Base-by-base conservation (phyloP, 2,113 vertebrate genomes). In the Pampusana beccarii region DNA sequence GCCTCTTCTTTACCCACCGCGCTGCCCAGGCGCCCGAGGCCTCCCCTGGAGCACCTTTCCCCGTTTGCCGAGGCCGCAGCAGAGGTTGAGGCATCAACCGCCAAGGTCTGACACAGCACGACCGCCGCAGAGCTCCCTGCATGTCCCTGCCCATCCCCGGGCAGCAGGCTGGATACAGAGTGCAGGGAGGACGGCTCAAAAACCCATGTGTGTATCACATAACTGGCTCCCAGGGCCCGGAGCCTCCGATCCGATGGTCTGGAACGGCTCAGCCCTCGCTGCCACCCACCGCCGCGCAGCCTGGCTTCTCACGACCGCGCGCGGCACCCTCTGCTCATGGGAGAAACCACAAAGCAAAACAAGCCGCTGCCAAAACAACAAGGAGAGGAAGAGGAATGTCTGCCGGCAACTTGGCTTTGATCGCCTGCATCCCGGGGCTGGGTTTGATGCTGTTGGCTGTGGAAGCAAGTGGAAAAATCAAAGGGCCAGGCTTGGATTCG, bases 331-430 rank as follows among this genome's bases (percentile, higher is more conserved):
- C 92, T 2, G 2, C 82, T 93, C 90, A 29, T 75, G 88, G 86
- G 80, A 93, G 91, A 96, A 94, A 94, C 95, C 95, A 84, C 96
- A 94, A 86, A 96, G 87, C 90, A 77, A 94, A 95, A 92, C 72
- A 93, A 88, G 69, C 61, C 0, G 3, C 90, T 80, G 93, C 92
- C 90, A 95, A 57, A 95, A 86, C 86, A 94, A 83, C 88, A 88
- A 86, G 71, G 71, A 74, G n/a, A 92, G 75, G 75, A 93, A 86
- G 81, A 93, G 79, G 92, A 94, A 93, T 90, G 93, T 92, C 95
- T 96, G 95, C 82, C 16, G 79, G 94, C 81, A 1, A 50, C 90
- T 77, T 15, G 19, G 71, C 94, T 95, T 92, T 95, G 88, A 94
- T 90, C 38, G 16, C 88, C 77, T 6, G 3, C 4, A 16, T 72